Conservation (phyloP, 2,797 vertebrate species). For the Microctenopoma steveboyesi region DNA sequence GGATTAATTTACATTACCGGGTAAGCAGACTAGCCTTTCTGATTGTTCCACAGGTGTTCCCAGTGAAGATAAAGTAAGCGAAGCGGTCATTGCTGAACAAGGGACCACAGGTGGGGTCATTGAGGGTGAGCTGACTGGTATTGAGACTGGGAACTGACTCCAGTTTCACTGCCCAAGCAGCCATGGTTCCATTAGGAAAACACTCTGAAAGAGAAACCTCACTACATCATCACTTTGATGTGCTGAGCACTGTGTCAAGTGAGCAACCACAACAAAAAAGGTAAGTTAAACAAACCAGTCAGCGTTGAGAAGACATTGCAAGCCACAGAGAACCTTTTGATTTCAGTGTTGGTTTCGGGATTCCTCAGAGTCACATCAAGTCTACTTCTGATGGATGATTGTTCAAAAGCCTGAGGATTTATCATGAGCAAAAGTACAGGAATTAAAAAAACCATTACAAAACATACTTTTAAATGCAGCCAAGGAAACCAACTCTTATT, state of each 20-base stretch:
- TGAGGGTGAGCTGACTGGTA: slow-evolving; percentile 73
- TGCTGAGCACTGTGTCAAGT: fast-evolving
- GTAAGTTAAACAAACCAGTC: slow-evolving; percentile 57
- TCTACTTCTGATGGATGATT: slow-evolving; percentile 52
- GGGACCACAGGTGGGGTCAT: slow-evolving; percentile 79
- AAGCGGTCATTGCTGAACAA: slow-evolving; percentile 58
- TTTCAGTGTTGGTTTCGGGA: slow-evolving; percentile 23
- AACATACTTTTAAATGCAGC: background rate
- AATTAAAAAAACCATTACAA: background rate
- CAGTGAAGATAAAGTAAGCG: slow-evolving; percentile 76
- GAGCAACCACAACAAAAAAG: background rate
- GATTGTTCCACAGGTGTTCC: slow-evolving; percentile 77
- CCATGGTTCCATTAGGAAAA: slow-evolving; percentile 83
- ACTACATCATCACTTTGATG: background rate
- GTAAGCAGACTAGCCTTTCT: slow-evolving; percentile 60
- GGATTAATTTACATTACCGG: background rate
- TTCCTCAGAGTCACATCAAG: slow-evolving; percentile 61
- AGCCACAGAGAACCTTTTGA: slow-evolving; percentile 67
- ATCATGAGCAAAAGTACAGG: background rate
- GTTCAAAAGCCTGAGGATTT: slow-evolving; percentile 58
- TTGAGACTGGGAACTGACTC: slow-evolving; percentile 71
- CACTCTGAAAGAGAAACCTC: slow-evolving; percentile 75
- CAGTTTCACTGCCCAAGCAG: slow-evolving; percentile 79
- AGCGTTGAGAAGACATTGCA: slow-evolving; percentile 65
- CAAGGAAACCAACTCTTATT: background rate